Conservation (phyloP, 2,797 vertebrate genomes). For the Choloepus didactylus region DNA sequence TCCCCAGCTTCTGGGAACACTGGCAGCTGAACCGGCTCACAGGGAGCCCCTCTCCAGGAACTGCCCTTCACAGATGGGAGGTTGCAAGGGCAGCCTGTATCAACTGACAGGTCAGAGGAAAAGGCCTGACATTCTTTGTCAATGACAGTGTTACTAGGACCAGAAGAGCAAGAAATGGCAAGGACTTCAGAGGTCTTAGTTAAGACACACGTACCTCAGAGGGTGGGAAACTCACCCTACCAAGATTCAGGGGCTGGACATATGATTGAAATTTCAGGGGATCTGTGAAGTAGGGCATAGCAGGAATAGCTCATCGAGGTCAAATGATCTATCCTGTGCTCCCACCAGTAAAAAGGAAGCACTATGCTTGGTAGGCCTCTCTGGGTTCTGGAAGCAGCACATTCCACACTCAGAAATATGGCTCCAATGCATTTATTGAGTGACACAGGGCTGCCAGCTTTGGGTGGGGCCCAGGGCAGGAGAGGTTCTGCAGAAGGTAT, state of each 20-base stretch:
- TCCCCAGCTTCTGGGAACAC: not conserved
- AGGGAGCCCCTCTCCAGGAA: not conserved
- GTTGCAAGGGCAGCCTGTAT: not conserved
- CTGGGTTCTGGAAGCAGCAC: not conserved
- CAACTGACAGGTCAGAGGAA: not conserved
- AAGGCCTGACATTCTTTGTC: not conserved
- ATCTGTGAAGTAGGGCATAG: not conserved
- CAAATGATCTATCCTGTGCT: rapidly evolving
- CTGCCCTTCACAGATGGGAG: not conserved
- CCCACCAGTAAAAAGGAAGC: not conserved
- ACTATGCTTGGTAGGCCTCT: not conserved
- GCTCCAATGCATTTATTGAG: not conserved
- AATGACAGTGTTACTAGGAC: not conserved
- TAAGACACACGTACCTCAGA: too few relatives aligned
- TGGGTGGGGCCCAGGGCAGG: not conserved
- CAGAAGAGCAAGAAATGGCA: not conserved
- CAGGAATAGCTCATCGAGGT: not conserved
- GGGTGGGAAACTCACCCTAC: too few relatives aligned
- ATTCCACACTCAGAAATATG: rapidly evolving
- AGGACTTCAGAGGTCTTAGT: too few relatives aligned
- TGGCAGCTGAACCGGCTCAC: not conserved
- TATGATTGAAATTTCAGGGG: not conserved
- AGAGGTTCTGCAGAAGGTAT: not conserved
- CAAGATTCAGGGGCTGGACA: not conserved
- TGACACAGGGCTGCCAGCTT: not conserved